phyloP scores from a whole-genome alignment of 1,140 invertebrate genomes.

The Tribolium madens region DNA sequence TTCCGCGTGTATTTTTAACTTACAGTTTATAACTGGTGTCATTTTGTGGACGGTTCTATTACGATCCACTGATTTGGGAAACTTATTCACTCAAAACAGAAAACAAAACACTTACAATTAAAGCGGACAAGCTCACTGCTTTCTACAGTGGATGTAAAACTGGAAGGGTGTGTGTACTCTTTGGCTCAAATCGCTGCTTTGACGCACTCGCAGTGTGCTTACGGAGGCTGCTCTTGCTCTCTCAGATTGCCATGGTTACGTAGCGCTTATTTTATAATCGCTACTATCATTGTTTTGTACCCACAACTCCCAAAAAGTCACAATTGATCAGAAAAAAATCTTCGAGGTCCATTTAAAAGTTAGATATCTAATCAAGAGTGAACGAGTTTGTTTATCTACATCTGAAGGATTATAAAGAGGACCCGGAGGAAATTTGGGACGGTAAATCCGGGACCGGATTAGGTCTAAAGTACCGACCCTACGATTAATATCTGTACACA shows the following conservation, averaged over 20 bases:
- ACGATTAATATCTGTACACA: background rate
- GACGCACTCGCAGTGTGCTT: conserved; percentile 45
- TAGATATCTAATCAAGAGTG: background rate
- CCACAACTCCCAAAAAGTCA: background rate
- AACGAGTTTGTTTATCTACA: background rate
- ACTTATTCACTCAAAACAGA: conserved; percentile 25
- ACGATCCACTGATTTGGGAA: background rate
- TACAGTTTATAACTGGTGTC: conserved; percentile 9
- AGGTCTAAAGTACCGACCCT: background rate
- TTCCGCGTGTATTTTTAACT: conserved; percentile 17
- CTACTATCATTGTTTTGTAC: background rate
- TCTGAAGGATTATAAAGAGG: background rate
- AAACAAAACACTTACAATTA: conserved; percentile 30
- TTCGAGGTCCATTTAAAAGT: background rate
- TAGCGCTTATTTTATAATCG: conserved; percentile 4
- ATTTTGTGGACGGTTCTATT: background rate
- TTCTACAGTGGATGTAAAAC: conserved; percentile 35
- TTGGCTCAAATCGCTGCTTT: conserved; percentile 43
- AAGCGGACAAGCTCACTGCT: conserved; percentile 11
- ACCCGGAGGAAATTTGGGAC: background rate
- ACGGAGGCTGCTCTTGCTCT: conserved; percentile 42
- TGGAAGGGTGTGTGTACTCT: conserved; percentile 46
- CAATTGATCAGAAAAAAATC: background rate
- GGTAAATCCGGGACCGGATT: background rate
- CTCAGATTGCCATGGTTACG: conserved; percentile 49